phyloP scores from a whole-genome alignment of 2,888 invertebrate genomes.

The Ceramica pisi region DNA sequence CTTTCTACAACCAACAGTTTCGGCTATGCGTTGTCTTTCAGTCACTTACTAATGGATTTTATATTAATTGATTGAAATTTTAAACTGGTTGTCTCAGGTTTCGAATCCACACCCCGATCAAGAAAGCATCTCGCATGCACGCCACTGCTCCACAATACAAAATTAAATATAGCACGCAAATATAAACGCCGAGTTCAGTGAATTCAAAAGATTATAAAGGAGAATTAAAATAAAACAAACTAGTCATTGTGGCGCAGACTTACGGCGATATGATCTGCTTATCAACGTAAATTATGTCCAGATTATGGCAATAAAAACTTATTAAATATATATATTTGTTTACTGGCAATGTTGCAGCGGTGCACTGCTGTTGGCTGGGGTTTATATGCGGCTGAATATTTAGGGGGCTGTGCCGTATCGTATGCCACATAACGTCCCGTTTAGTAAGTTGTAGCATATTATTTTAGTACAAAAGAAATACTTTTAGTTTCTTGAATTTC shows the following conservation, averaged over 20 bases:
- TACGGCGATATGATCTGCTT: conserved; percentile 84
- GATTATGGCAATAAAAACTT: conserved; percentile 89
- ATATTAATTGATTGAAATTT: too few species aligned
- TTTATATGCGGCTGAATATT: conserved; percentile 47
- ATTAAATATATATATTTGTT: conserved; percentile 90
- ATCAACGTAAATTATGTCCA: conserved; percentile 88
- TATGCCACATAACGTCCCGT: not conserved
- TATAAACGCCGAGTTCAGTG: conserved; percentile 46
- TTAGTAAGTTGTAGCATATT: too few species aligned
- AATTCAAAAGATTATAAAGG: conserved; percentile 67
- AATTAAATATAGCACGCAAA: conserved; percentile 52
- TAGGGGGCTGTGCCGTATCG: not conserved
- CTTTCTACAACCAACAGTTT: too few species aligned
- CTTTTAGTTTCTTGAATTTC: too few species aligned
- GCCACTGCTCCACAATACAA: conserved; percentile 10
- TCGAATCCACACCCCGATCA: not conserved
- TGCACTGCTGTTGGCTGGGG: conserved; percentile 17
- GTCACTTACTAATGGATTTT: too few species aligned
- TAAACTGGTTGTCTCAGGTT: not conserved
- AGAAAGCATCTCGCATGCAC: not conserved
- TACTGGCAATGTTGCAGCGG: conserved; percentile 75
- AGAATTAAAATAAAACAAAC: conserved; percentile 74
- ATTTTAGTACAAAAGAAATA: too few species aligned
- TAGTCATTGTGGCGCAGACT: conserved; percentile 72
- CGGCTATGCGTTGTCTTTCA: too few species aligned